Conservation (phyloP, 2,888 invertebrate species). For the Caenorhabditis sinica region DNA sequence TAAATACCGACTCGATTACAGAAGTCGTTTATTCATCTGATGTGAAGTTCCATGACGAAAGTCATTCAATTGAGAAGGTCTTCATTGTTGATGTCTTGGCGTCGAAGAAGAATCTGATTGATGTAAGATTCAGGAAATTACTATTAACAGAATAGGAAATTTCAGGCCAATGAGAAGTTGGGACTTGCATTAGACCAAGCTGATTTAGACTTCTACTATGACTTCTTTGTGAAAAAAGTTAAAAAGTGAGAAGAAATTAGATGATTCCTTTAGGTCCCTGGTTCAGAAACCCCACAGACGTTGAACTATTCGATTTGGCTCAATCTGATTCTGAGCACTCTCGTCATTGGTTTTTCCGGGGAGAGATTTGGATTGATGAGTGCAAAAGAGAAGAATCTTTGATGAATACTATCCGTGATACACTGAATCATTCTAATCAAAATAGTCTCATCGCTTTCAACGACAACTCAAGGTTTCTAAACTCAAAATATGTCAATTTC, state of each 20-base stretch:
- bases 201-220: conserved; percentile 77
- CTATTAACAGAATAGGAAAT: background rate
- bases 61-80: conserved; percentile 45
- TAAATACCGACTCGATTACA: conserved; percentile 33
- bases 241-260: conserved; percentile 62
- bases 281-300: conserved; percentile 96
- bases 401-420: conserved; percentile 94
- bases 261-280: too few species aligned
- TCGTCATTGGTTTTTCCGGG: conserved; percentile 90
- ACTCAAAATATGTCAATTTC: too few species aligned
- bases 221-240: conserved; percentile 75
- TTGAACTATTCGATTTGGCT: conserved; percentile 97
- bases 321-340: conserved; percentile 93
- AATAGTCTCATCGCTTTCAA: conserved; percentile 98
- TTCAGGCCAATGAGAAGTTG: conserved; percentile 64
- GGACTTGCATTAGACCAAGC: conserved; percentile 79
- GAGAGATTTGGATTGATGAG: conserved; percentile 90
- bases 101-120: conserved; percentile 27
- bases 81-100: conserved; percentile 64
- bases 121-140: background rate
- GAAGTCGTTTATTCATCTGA: conserved; percentile 59
- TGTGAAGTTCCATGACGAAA: conserved; percentile 53
- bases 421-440: conserved; percentile 90
- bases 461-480: conserved; percentile 92
- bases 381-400: conserved; percentile 88